Evolutionary conservation across 2,797 vertebrate genomes (phyloP), one percentile per base, ranked within the genome.

Genomic region (Poeciliopsis paucimaculata): DNA sequence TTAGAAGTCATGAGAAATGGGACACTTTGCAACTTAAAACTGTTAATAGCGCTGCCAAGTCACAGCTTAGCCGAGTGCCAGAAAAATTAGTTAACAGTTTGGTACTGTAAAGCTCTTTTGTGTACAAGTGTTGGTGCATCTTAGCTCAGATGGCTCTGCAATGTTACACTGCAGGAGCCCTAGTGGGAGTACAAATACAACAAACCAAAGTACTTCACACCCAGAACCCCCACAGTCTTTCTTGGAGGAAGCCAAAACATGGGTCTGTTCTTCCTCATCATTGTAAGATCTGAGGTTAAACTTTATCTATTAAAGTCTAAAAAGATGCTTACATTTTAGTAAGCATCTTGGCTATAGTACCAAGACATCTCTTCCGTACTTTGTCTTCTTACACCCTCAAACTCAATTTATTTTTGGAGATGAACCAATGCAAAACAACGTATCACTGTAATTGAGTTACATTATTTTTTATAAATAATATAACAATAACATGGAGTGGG

Each of bases 141-240:
- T 80, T 81, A 87, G 92, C 93, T 95, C 93, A 95, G 93, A 95
- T 94, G 94, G 93, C 87, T 84, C 77, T 20, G 72, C 81, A 75
- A 87, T 79, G 85, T 79, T 86, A 80, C 90, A 34, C 93, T 34
- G 84, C 90, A 81, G 93, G 93, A 84, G 86, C 74, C 81, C 79
- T 81, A 62, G 92, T 92, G 90, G 93, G 93, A 86, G 91, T 88
- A 82, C 81, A 86, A 88, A 82, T 90, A 89, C 76, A 90, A 84
- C 75, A 79, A 87, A 88, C 82, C 85, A 84, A 84, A 87, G 88
- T 84, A 85, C 87, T 93, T 93, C 84, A 86, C 91, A 90, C 90
- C 77, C 62, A 72, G 84, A 85, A 87, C 88, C 88, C 90, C 92
- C 83, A 83, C 90, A 64, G 91, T 75, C 79, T 72, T 86, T 70